These are phyloP conservation scores for Selenia dentaria DNA, from an alignment of 2,888 invertebrate genomes.

Conservation along the genomic window DNA sequence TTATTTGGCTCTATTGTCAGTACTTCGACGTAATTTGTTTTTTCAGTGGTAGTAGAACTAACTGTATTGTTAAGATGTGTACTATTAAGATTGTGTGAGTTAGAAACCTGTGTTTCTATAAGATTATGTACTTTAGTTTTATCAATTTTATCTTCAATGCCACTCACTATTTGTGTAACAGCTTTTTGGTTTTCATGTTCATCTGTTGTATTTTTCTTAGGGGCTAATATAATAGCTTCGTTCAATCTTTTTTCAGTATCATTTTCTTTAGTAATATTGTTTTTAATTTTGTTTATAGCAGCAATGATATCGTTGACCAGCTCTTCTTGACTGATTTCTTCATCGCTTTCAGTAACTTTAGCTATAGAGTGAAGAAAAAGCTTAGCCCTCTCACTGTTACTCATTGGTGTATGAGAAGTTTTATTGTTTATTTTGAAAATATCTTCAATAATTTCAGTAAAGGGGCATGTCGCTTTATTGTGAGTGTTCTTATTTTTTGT, in stretches of 20 bases:
- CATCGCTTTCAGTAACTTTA: slow-evolving; percentile 61
- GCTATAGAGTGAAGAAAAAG: slow-evolving; percentile 84
- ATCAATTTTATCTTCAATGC: slow-evolving; percentile 64
- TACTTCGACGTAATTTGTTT: slow-evolving; percentile 65
- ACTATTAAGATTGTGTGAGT: slow-evolving; percentile 29
- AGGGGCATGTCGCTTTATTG: slow-evolving; percentile 65
- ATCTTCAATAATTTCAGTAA: slow-evolving; percentile 72
- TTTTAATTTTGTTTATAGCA: slow-evolving; percentile 74
- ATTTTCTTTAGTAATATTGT: slow-evolving; percentile 55
- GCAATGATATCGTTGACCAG: slow-evolving; percentile 71
- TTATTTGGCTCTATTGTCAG: slow-evolving; percentile 73
- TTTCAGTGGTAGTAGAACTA: slow-evolving; percentile 40
- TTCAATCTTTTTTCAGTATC: slow-evolving; percentile 59
- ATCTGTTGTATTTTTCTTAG: slow-evolving; percentile 38
- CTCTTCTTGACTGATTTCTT: slow-evolving; percentile 61
- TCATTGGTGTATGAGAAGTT: slow-evolving; percentile 44
- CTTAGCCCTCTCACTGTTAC: slow-evolving; percentile 80
- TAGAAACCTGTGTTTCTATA: slow-evolving; percentile 24
- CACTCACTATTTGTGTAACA: slow-evolving; percentile 59
- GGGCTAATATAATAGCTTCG: slow-evolving; percentile 69
- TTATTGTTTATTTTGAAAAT: slow-evolving; percentile 69
- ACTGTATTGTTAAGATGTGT: slow-evolving; percentile 23
- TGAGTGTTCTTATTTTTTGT: slow-evolving; percentile 32
- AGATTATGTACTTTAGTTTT: slow-evolving; percentile 31
- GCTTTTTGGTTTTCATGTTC: slow-evolving; percentile 36